These are phyloP conservation scores for Leptopilina myrica DNA, from an alignment of 2,888 invertebrate genomes.

Conservation along the genomic window DNA sequence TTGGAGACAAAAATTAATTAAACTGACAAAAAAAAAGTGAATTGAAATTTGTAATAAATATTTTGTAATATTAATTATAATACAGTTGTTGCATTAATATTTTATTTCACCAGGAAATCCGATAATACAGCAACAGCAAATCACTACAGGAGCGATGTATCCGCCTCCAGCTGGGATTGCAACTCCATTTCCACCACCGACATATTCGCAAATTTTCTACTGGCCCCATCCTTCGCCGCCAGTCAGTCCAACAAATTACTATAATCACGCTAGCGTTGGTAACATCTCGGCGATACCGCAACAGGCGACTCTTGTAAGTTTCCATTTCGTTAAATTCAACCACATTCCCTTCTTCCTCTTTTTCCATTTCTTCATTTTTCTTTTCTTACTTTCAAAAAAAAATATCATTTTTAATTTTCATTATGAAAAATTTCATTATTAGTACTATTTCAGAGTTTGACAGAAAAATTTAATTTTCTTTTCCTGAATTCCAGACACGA, in stretches of 20 bases:
- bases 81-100: constrained; percentile 47
- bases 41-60: too few relatives aligned
- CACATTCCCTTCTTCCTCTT: background rate
- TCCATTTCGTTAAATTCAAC: constrained; percentile 18
- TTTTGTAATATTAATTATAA: too few relatives aligned
- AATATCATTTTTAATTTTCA: background rate
- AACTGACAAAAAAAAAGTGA: too few relatives aligned
- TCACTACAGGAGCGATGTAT: constrained; percentile 78
- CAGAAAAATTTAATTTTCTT: too few relatives aligned
- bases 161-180: constrained; percentile 78
- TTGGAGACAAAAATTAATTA: too few relatives aligned
- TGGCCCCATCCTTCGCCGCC: constrained; percentile 97
- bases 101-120: constrained; percentile 79
- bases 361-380: background rate
- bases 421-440: too few relatives aligned
- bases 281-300: constrained; percentile 71
- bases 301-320: constrained; percentile 64
- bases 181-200: constrained; percentile 80
- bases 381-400: background rate
- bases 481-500: too few relatives aligned
- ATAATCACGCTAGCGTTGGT: constrained; percentile 80
- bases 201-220: constrained; percentile 84
- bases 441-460: too few relatives aligned
- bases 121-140: constrained; percentile 78
- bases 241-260: constrained; percentile 93